phyloP scores from a whole-genome alignment of 2,888 invertebrate species.

The Slavum lentiscoides region DNA sequence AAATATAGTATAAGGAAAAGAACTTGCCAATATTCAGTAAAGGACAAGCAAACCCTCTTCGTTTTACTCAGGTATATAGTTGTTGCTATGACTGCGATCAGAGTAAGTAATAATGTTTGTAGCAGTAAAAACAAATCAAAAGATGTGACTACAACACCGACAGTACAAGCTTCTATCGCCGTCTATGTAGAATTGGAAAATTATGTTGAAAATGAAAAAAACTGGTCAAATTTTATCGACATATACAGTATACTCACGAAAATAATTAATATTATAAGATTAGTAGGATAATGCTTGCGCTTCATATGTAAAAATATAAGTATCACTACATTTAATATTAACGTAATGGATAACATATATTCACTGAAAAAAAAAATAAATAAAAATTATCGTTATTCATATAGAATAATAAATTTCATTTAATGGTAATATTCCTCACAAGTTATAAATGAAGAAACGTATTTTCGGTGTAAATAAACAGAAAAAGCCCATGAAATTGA shows the following conservation, averaged over 20 bases:
- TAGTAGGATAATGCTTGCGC: slow-evolving; percentile 38
- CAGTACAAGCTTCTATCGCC: slow-evolving; percentile 35
- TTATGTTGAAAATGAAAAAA: neutral
- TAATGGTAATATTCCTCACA: slow-evolving; percentile 15
- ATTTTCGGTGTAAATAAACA: slow-evolving; percentile 51
- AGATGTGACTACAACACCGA: slow-evolving; percentile 41
- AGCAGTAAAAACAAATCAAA: slow-evolving; percentile 43
- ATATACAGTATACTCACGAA: slow-evolving; percentile 31
- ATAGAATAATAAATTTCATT: neutral
- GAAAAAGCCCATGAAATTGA: slow-evolving; percentile 47
- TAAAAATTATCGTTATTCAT: neutral
- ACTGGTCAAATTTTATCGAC: neutral
- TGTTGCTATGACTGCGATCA: slow-evolving; percentile 22
- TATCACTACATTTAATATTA: slow-evolving; percentile 44
- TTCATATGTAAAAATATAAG: slow-evolving; percentile 46
- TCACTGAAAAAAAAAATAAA: slow-evolving; percentile 33
- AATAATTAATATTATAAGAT: slow-evolving; percentile 40
- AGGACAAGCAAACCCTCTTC: slow-evolving; percentile 6
- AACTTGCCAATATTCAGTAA: slow-evolving; percentile 42
- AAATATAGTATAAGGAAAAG: neutral
- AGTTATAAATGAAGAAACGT: slow-evolving; percentile 47
- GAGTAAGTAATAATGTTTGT: slow-evolving; percentile 44
- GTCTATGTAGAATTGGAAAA: slow-evolving; percentile 18
- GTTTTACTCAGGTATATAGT: slow-evolving; percentile 24
- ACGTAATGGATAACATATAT: slow-evolving; percentile 41